Evolutionary conservation across 2,113 vertebrate genomes (phyloP).

Genomic region (Xyliphius kryptos): DNA sequence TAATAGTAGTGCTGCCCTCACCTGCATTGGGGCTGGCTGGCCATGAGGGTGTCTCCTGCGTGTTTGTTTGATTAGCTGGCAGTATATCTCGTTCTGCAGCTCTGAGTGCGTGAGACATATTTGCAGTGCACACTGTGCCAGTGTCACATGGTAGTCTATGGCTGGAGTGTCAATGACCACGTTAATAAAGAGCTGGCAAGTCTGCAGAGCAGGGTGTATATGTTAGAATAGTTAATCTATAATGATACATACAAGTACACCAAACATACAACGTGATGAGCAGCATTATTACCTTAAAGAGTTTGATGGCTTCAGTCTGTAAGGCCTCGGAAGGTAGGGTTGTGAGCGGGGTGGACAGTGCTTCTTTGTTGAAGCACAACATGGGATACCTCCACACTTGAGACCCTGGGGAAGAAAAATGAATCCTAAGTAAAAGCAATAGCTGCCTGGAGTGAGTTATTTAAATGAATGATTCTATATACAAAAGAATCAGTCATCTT

Average conservation of each 20-base stretch:
- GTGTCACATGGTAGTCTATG: constrained; percentile 94
- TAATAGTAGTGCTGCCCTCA: no score
- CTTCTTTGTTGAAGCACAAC: constrained; percentile 92
- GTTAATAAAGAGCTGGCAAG: constrained; percentile 96
- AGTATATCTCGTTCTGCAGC: constrained; percentile 95
- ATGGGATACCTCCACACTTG: constrained; percentile 87
- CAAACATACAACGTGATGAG: no score
- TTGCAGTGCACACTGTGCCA: constrained; percentile 93
- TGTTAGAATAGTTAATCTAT: no score
- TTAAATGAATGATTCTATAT: no score
- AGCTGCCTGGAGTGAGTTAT: no score
- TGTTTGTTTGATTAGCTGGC: constrained; percentile 95
- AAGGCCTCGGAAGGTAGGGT: constrained; percentile 91
- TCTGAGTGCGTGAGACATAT: constrained; percentile 90
- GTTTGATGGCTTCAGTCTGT: constrained; percentile 93
- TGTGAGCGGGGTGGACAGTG: constrained; percentile 82
- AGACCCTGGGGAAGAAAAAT: constrained; percentile 68
- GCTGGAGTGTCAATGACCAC: constrained; percentile 91
- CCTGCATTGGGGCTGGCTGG: constrained; percentile 84
- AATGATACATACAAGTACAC: no score
- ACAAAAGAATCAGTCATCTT: no score
- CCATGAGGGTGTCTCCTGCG: constrained; percentile 76
- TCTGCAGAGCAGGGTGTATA: no score
- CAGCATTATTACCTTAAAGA: constrained; percentile 91
- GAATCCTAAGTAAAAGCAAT: no score